Evolutionary conservation across 2,113 vertebrate genomes (phyloP), one percentile per base, ranked within the genome.

Genomic region (Zapornia atra): DNA sequence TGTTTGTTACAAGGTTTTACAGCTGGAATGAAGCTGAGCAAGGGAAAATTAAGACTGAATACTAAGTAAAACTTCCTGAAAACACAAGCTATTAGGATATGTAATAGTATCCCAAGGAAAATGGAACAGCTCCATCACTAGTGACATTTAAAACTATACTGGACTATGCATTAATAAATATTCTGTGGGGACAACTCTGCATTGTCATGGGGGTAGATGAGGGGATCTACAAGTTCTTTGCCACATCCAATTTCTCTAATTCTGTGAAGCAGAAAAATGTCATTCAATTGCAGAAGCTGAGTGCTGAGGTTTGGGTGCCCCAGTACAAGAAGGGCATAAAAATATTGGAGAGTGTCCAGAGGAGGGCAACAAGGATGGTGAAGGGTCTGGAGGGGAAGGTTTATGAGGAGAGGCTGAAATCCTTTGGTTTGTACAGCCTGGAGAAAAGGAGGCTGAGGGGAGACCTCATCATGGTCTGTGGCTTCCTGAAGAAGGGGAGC

Each of bases 31-130:
- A 90, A 86, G 69, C 31, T 64, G 28, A 78, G 9, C 57, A 81
- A 86, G 46, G 40, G 46, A 94, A 93, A 94, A 86, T 59, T 90
- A 54, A 77, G 14, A 28, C 31, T 38, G 57, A 93, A 80, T 38
- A 38, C 15, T 68, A 60, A 71, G 60, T 89, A 84, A 95, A 95
- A 95, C 51, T 80, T 95, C 66, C 87, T 80, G 66, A 72, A 87
- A 90, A 28, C 54, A 87, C 54, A 77, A n/a, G 25, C 7, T 94
- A 18, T 77, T 86, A 77, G 9, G 6, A 13, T 64, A 56, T 50
- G 44, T 71, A 88, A 82, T 76, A 90, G 26, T 84, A 90, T 65
- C 63, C 34, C 50, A 80, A 40, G 40, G 65, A 78, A 94, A 95
- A 60, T 24, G 29, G n/a, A 85, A 57, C 18, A 46, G 6, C 50